Conservation (phyloP, 2,797 vertebrate species). For the Potorous gilbertii region DNA sequence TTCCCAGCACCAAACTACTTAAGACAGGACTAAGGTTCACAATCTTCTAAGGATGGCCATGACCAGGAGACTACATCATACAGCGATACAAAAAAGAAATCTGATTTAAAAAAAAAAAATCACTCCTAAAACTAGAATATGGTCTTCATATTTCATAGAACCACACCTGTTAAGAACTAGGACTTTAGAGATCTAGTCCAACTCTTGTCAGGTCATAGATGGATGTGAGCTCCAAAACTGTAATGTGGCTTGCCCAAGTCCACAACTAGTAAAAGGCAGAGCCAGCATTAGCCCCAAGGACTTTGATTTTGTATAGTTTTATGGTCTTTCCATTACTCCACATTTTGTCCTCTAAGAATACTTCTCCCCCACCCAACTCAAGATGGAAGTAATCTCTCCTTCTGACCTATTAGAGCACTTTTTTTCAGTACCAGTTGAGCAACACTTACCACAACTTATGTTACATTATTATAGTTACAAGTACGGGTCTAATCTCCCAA, state of each 20-base stretch:
- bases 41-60: not conserved
- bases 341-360: too few relatives aligned
- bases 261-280: too few relatives aligned
- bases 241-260: too few relatives aligned
- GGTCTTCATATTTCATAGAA: conserved; percentile 29
- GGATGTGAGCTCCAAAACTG: not conserved
- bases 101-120: conserved; percentile 22
- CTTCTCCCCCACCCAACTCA: too few relatives aligned
- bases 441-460: not conserved
- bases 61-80: conserved; percentile 26
- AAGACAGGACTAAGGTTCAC: not conserved
- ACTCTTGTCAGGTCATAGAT: not conserved
- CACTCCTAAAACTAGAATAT: conserved; percentile 28
- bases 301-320: too few relatives aligned
- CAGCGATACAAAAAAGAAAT: not conserved
- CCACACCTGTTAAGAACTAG: not conserved
- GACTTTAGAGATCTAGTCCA: not conserved
- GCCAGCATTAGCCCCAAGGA: too few relatives aligned
- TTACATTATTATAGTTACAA: not conserved
- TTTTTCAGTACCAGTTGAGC: too few relatives aligned
- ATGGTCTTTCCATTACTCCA: too few relatives aligned
- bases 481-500: not conserved
- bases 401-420: too few relatives aligned
- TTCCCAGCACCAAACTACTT: not conserved
- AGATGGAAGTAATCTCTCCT: too few relatives aligned